A percentile compares a stretch with the other conserved stretches of the same genome.
Conservation (phyloP, 1,140 invertebrate genomes). For the Scylla paramamosain region DNA sequence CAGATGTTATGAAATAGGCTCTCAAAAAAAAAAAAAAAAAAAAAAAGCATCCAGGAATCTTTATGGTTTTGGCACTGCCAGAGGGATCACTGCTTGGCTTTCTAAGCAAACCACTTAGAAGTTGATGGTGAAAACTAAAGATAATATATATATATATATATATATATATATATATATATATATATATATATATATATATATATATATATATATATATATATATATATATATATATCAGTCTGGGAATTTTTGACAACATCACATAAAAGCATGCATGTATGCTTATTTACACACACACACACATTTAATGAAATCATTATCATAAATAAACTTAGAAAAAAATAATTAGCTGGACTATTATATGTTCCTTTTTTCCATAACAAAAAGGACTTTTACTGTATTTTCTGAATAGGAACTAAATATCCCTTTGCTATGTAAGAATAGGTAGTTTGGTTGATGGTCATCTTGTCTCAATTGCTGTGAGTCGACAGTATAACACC, state of each 20-base stretch:
- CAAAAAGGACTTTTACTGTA: slow-evolving; percentile 39
- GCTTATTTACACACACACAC: too few relatives aligned
- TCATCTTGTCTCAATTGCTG: slow-evolving; percentile 35
- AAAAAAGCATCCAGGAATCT: too few relatives aligned
- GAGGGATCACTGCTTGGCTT: too few relatives aligned
- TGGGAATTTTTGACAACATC: too few relatives aligned
- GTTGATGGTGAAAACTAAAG: background rate
- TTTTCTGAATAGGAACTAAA: background rate
- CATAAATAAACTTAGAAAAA: too few relatives aligned
- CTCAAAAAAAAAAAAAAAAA: too few relatives aligned
- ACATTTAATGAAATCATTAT: too few relatives aligned
- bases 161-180: slow-evolving; percentile 42
- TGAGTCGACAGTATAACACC: slow-evolving; percentile 51
- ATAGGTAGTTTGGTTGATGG: slow-evolving; percentile 48
- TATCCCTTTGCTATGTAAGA: background rate
- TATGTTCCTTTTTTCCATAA: background rate
- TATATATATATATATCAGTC: background rate
- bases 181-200: slow-evolving; percentile 35
- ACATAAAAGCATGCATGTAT: too few relatives aligned
- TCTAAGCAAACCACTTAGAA: too few relatives aligned
- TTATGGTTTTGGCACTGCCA: too few relatives aligned
- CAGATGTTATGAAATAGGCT: too few relatives aligned
- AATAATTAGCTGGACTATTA: too few relatives aligned
- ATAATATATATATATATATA: slow-evolving; percentile 54
- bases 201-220: slow-evolving; percentile 32